Evolutionary conservation across 2,888 invertebrate genomes (phyloP).

Genomic region (Caenorhabditis panamensis): DNA sequence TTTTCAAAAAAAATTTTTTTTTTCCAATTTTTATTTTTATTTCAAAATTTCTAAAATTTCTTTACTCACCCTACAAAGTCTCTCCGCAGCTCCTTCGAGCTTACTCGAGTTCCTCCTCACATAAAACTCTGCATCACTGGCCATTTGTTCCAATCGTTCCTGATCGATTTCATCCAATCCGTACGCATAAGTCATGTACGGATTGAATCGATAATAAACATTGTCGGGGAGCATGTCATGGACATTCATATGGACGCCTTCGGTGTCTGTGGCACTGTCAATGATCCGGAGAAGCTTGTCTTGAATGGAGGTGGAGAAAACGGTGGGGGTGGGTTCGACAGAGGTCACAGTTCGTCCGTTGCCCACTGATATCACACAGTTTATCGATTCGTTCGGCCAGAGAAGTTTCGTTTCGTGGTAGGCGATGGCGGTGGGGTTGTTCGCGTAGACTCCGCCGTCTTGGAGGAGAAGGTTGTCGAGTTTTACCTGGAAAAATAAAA

Average conservation of each 20-base stretch:
- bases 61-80: conserved; percentile 60
- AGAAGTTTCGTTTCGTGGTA: conserved; percentile 90
- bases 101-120: conserved; percentile 89
- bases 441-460: conserved; percentile 77
- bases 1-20: not conserved
- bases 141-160: conserved; percentile 85
- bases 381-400: conserved; percentile 88
- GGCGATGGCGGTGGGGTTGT: conserved; percentile 91
- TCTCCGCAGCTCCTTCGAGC: conserved; percentile 79
- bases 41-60: too few species aligned
- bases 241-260: conserved; percentile 88
- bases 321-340: conserved; percentile 70
- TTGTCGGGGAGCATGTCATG: conserved; percentile 86
- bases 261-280: conserved; percentile 91
- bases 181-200: conserved; percentile 89
- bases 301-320: conserved; percentile 64
- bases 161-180: conserved; percentile 89
- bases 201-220: conserved; percentile 86
- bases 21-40: too few species aligned
- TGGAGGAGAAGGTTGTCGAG: conserved; percentile 82
- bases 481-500: too few species aligned
- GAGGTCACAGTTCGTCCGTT: conserved; percentile 84
- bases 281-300: conserved; percentile 84
- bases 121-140: conserved; percentile 89
- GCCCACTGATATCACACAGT: conserved; percentile 90